phyloP scores from a whole-genome alignment of 1,140 invertebrate genomes.

The Contarinia nasturtii region DNA sequence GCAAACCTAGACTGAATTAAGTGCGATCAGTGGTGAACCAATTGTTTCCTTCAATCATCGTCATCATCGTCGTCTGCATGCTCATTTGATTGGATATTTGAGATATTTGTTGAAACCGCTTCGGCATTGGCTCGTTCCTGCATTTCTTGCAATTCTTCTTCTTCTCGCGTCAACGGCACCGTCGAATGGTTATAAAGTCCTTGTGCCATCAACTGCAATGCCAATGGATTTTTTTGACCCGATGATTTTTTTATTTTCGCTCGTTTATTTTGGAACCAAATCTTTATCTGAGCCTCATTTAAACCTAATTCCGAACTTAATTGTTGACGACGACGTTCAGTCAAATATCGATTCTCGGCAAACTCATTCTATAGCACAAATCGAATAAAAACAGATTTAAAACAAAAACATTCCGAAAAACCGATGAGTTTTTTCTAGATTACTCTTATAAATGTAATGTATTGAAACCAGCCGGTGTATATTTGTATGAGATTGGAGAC shows the following conservation, averaged over 20 bases:
- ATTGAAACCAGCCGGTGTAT: no score
- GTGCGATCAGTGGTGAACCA: no score
- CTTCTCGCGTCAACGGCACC: constrained; percentile 47
- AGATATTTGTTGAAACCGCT: constrained; percentile 2
- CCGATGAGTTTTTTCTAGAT: no score
- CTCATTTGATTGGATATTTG: background rate
- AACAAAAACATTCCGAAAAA: background rate
- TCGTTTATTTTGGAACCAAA: constrained; percentile 89
- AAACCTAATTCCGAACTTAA: constrained; percentile 69
- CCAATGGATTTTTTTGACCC: constrained; percentile 65
- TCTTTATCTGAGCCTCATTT: constrained; percentile 92
- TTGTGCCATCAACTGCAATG: constrained; percentile 77
- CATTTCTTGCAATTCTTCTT: constrained; percentile 37
- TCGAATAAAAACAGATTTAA: background rate
- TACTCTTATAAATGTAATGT: no score
- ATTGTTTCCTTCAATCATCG: no score
- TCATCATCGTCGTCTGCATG: background rate
- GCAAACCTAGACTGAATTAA: no score
- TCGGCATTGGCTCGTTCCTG: constrained; percentile 13
- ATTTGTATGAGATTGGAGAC: no score
- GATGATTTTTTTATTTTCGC: constrained; percentile 86
- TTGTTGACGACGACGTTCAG: constrained; percentile 69
- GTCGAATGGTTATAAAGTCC: constrained; percentile 57
- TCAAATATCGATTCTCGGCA: constrained; percentile 77
- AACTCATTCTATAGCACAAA: constrained; percentile 46